Percentiles rank a stretch among this genome's conserved stretches.
Conservation (phyloP, 2,797 vertebrate species). For the Phataginus tricuspis region DNA sequence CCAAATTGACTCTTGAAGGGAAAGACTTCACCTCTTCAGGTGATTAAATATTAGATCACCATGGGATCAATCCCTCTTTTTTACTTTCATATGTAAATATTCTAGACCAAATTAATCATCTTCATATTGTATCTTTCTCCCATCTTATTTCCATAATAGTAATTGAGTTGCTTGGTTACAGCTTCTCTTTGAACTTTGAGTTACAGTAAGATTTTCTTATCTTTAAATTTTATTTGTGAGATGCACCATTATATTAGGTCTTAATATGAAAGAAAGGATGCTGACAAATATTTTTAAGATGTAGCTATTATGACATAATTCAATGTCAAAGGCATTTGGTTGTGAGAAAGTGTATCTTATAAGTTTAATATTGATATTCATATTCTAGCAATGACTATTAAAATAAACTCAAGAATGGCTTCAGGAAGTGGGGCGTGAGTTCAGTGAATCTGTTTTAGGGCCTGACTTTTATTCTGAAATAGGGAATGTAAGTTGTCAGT, state of each 20-base stretch:
- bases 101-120: neutral
- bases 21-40: neutral
- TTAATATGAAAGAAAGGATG: neutral
- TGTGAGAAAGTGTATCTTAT: neutral
- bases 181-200: neutral
- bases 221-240: neutral
- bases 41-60: neutral
- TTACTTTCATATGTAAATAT: neutral
- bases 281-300: neutral
- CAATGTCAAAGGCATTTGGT: neutral
- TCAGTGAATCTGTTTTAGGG: neutral
- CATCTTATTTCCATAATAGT: neutral
- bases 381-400: neutral
- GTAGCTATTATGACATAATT: neutral
- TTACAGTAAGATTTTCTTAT: neutral
- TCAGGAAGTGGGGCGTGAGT: neutral
- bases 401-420: neutral
- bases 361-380: neutral
- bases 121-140: neutral
- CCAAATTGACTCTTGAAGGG: neutral
- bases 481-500: neutral
- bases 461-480: neutral
- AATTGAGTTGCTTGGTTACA: neutral
- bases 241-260: neutral
- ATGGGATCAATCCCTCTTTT: neutral